phyloP scores from a whole-genome alignment of 2,888 invertebrate genomes.

The Neocrepidodera transversa region DNA sequence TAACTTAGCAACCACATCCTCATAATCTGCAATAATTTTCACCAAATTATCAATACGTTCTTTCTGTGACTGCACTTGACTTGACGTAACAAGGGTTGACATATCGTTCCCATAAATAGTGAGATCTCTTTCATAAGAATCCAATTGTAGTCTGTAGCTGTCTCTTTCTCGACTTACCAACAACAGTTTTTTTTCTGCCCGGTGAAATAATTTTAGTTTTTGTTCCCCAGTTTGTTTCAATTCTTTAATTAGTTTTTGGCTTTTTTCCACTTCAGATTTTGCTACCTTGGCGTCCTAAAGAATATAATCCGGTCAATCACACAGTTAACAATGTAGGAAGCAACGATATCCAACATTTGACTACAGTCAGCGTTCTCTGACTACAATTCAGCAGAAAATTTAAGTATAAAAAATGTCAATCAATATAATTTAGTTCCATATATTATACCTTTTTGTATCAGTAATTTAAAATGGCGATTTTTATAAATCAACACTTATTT shows the following conservation, averaged over 20 bases:
- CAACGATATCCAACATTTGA: no score
- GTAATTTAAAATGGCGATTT: no score
- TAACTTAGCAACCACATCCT: constrained; percentile 72
- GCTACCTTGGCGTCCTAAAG: constrained; percentile 65
- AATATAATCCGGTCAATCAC: neutral
- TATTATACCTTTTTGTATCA: no score
- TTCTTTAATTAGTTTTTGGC: constrained; percentile 68
- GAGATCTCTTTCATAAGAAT: constrained; percentile 83
- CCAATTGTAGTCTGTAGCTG: constrained; percentile 79
- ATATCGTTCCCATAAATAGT: constrained; percentile 60
- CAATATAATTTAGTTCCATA: no score
- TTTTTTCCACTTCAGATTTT: constrained; percentile 68
- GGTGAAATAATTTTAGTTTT: constrained; percentile 72
- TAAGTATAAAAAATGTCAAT: no score
- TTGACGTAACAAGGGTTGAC: constrained; percentile 41
- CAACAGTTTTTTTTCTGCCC: constrained; percentile 76
- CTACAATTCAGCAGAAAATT: no score
- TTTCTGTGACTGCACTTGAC: constrained; percentile 60
- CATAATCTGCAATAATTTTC: constrained; percentile 74
- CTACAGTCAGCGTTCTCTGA: no score
- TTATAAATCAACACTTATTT: no score
- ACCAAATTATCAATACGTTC: constrained; percentile 77
- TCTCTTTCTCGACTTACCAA: constrained; percentile 77
- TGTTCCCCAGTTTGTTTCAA: constrained; percentile 69
- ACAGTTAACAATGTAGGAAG: no score